Evolutionary conservation across 2,888 invertebrate genomes (phyloP).

Genomic region (Drosophila eohydei): DNA sequence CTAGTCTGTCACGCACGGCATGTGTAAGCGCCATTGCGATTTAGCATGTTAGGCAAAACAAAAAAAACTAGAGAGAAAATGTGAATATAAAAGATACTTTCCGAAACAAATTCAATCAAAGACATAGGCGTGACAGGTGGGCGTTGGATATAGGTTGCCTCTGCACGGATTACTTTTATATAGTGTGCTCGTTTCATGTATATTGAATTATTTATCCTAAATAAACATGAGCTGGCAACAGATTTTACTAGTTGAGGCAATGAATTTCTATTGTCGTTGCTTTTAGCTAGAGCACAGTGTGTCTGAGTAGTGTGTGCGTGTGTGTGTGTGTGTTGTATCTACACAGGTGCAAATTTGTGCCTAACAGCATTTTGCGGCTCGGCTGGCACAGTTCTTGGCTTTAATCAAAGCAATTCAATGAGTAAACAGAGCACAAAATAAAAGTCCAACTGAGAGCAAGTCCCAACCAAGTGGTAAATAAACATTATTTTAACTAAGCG

Average conservation of each 20-base stretch:
- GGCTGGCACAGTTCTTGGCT: conserved; percentile 25
- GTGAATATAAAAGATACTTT: conserved; percentile 25
- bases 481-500: conserved; percentile 12
- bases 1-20: neutral
- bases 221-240: conserved; percentile 70
- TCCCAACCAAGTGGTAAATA: conserved; percentile 13
- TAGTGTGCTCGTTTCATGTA: conserved; percentile 44
- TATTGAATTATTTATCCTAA: conserved; percentile 81
- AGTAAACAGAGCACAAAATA: conserved; percentile 29
- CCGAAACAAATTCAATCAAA: conserved; percentile 71
- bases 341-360: conserved; percentile 43
- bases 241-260: conserved; percentile 61
- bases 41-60: conserved; percentile 46
- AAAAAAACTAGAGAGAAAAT: conserved; percentile 6
- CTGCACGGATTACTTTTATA: conserved; percentile 48
- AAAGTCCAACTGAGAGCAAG: conserved; percentile 6
- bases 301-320: neutral
- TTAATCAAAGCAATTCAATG: conserved; percentile 55
- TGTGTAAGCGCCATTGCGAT: conserved; percentile 38
- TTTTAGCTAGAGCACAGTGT: neutral
- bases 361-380: conserved; percentile 26
- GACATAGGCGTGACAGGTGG: conserved; percentile 55
- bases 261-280: conserved; percentile 51
- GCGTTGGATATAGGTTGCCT: conserved; percentile 48
- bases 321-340: conserved; percentile 13